These are phyloP conservation scores for Aphaenogaster ashmeadi DNA, from an alignment of 1,140 invertebrate species.

Conservation along the genomic window DNA sequence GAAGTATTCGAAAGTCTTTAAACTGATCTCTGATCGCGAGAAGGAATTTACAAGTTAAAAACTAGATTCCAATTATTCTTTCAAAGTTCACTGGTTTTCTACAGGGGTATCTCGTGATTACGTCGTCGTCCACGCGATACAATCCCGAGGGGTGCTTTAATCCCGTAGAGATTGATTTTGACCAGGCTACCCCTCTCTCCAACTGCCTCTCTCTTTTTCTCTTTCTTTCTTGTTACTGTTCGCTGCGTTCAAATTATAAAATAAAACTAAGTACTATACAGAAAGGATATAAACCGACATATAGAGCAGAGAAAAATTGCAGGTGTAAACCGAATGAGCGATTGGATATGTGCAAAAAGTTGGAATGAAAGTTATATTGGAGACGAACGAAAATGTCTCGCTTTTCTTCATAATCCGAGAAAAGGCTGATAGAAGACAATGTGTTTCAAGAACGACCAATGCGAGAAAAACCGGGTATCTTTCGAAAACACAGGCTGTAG, in stretches of 20 bases:
- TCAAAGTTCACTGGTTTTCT: conserved; percentile 5
- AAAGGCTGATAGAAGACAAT: neutral
- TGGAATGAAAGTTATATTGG: neutral
- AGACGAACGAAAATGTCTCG: neutral
- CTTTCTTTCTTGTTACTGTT: conserved; percentile 12
- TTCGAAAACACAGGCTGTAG: neutral
- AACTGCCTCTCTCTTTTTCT: neutral
- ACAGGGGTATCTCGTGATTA: conserved; percentile 14
- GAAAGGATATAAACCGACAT: neutral
- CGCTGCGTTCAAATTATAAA: conserved; percentile 47
- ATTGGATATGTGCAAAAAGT: conserved; percentile 11
- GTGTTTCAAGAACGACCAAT: neutral
- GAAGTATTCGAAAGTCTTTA: neutral
- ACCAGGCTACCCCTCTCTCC: conserved; percentile 29
- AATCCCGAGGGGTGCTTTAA: conserved; percentile 61
- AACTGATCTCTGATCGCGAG: neutral
- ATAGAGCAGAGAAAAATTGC: conserved; percentile 30
- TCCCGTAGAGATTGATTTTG: conserved; percentile 75
- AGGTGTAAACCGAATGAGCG: conserved; percentile 60
- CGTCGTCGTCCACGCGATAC: neutral
- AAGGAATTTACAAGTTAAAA: neutral
- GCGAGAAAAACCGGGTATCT: neutral
- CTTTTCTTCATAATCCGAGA: neutral
- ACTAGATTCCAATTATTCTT: neutral
- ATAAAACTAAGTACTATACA: conserved; percentile 13